These are phyloP conservation scores for Agapornis canus DNA, from an alignment of 2,797 vertebrate genomes.

Conservation along the genomic window DNA sequence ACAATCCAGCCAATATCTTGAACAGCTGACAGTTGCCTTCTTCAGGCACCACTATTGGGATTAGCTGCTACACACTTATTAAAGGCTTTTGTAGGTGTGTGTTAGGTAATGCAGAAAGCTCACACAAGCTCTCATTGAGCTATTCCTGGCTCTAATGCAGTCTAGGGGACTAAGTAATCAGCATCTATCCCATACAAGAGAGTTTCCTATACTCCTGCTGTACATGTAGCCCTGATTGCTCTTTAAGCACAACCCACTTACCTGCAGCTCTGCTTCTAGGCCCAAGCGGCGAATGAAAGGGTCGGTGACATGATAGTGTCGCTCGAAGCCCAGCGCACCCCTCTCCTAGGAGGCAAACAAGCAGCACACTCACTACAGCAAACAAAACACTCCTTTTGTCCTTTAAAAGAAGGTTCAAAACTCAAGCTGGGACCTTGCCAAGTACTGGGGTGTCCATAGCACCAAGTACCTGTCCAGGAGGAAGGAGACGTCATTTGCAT, in stretches of 20 bases:
- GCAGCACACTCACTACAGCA: background rate
- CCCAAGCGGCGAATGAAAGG: slow-evolving; percentile 95
- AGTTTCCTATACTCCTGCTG: accelerated
- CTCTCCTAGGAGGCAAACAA: slow-evolving; percentile 82
- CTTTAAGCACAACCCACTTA: slow-evolving; percentile 46
- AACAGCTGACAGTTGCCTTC: background rate
- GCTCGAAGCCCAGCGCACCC: slow-evolving; percentile 88
- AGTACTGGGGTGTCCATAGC: background rate
- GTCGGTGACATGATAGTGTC: slow-evolving; percentile 92
- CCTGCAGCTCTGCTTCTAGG: slow-evolving; percentile 95
- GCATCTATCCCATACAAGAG: background rate
- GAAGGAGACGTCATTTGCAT: background rate
- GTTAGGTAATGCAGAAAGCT: background rate
- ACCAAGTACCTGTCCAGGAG: background rate
- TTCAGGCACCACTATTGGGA: background rate
- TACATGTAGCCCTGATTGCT: background rate
- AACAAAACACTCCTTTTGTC: background rate
- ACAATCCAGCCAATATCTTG: background rate
- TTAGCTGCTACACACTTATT: background rate
- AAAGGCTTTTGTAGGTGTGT: background rate
- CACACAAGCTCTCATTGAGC: background rate
- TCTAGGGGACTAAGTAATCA: background rate
- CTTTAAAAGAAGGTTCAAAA: background rate
- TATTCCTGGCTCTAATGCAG: background rate
- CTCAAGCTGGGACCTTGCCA: background rate